Evolutionary conservation across 2,797 vertebrate genomes (phyloP).

Genomic region (Bradypodion pumilum): DNA sequence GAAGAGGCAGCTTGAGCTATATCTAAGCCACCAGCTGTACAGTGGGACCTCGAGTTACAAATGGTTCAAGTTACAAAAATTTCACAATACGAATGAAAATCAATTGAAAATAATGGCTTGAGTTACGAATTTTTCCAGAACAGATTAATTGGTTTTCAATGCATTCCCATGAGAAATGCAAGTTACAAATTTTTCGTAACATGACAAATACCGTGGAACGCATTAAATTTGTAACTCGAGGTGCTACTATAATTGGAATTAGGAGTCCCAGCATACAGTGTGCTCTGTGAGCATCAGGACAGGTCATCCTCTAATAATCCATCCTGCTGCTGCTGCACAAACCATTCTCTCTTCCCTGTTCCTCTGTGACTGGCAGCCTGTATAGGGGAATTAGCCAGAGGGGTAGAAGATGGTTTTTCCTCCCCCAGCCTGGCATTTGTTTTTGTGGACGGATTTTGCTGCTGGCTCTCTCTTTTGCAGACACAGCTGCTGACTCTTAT

Average conservation of each 20-base stretch:
- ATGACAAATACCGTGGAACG: too few relatives aligned
- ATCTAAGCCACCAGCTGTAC: neutral
- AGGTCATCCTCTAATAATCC: neutral
- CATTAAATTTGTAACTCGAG: too few relatives aligned
- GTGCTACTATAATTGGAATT: too few relatives aligned
- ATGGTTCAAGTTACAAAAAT: too few relatives aligned
- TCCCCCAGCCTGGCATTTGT: neutral
- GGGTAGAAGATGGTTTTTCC: accelerated
- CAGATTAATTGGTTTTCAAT: too few relatives aligned
- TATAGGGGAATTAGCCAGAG: neutral
- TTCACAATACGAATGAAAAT: too few relatives aligned
- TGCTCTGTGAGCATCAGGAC: neutral
- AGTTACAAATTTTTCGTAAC: too few relatives aligned
- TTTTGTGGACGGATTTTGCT: neutral
- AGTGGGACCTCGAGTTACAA: too few relatives aligned
- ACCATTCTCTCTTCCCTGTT: neutral
- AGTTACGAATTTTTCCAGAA: too few relatives aligned
- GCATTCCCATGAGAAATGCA: too few relatives aligned
- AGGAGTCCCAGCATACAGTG: neutral
- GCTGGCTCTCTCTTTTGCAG: constrained; percentile 34
- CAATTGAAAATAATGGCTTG: too few relatives aligned
- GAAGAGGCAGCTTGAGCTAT: neutral
- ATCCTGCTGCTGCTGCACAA: neutral
- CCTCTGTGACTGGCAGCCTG: neutral
- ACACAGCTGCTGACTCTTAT: constrained; percentile 29